A percentile compares a stretch with the other conserved stretches of the same genome.
Evolutionary conservation across 1,140 invertebrate species (phyloP).

Genomic region (Probaryconus sp.): DNA sequence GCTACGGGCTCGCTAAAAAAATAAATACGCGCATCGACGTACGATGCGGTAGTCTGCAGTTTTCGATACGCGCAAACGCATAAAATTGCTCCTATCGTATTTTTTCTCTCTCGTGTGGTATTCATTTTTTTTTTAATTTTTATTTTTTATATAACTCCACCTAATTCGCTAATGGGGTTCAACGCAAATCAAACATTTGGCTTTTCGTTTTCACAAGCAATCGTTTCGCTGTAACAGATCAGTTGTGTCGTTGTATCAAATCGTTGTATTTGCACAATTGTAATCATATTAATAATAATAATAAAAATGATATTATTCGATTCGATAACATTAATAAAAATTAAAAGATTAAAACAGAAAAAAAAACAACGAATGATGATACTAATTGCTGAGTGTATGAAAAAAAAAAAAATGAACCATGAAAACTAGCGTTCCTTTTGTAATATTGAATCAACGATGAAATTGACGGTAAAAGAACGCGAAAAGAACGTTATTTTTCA

Average conservation of each 20-base stretch:
- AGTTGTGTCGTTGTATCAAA: slow-evolving; percentile 68
- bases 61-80: slow-evolving; percentile 45
- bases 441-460: too few relatives aligned
- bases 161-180: slow-evolving; percentile 39
- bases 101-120: slow-evolving; percentile 11
- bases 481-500: too few relatives aligned
- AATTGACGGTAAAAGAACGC: too few relatives aligned
- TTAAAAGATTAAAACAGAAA: too few relatives aligned
- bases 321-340: too few relatives aligned
- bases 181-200: slow-evolving; percentile 40
- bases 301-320: too few relatives aligned
- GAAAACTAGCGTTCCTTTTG: too few relatives aligned
- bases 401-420: too few relatives aligned
- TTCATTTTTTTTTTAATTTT: slow-evolving; percentile 19
- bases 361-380: too few relatives aligned
- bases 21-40: slow-evolving; percentile 50
- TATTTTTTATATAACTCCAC: neutral
- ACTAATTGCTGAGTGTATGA: too few relatives aligned
- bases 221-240: slow-evolving; percentile 3
- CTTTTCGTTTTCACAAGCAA: slow-evolving; percentile 18
- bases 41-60: slow-evolving; percentile 51
- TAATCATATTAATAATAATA: slow-evolving; percentile 43
- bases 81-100: slow-evolving; percentile 49
- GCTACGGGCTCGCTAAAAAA: slow-evolving; percentile 57
- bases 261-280: slow-evolving; percentile 70